These are phyloP conservation scores for Prenolepis imparis DNA, from an alignment of 2,888 invertebrate genomes.

Conservation along the genomic window DNA sequence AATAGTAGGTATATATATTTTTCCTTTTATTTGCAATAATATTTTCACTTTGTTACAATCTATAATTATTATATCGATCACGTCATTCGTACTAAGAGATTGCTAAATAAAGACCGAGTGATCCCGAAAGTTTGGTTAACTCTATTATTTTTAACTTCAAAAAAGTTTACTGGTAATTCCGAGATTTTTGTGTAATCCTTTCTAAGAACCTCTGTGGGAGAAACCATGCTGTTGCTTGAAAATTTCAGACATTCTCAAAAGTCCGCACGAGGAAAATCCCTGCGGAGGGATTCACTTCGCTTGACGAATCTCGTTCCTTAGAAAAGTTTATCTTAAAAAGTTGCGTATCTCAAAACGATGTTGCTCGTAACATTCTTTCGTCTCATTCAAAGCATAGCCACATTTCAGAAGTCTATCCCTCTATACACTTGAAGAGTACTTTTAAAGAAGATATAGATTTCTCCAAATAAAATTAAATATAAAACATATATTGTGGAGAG, in stretches of 20 bases:
- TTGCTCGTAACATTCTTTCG: neutral
- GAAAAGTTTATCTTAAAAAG: constrained; percentile 20
- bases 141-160: constrained; percentile 43
- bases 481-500: neutral
- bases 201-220: constrained; percentile 33
- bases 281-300: constrained; percentile 18
- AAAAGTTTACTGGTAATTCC: constrained; percentile 36
- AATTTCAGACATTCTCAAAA: constrained; percentile 49
- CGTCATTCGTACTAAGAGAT: neutral
- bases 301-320: constrained; percentile 23
- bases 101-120: neutral
- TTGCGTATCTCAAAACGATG: constrained; percentile 5
- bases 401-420: neutral
- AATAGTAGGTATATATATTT: neutral
- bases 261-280: constrained; percentile 23
- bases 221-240: constrained; percentile 49
- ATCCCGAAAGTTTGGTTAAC: neutral
- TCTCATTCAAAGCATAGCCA: neutral
- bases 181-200: constrained; percentile 50
- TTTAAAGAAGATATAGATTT: neutral
- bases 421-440: neutral
- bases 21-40: constrained; percentile 2
- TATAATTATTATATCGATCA: constrained; percentile 12
- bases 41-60: neutral
- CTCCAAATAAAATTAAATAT: constrained; percentile 7